Base-by-base conservation (phyloP, 1,140 invertebrate genomes). In the Cardiocondyla obscurior region DNA sequence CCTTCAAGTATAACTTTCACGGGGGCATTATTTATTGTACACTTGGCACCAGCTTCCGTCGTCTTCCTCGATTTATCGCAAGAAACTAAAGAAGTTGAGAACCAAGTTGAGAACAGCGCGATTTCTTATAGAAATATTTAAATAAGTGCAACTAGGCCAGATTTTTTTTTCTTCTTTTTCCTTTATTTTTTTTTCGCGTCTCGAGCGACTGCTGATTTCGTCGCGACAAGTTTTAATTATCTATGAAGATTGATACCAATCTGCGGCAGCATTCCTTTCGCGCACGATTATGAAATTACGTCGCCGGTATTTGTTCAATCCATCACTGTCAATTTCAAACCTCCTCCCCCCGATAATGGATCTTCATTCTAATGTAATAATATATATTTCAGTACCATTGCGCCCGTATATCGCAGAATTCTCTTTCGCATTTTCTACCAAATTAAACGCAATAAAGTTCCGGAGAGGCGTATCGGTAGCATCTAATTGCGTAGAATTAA, bases 61-160 rank as follows among this genome's bases (percentile, higher is more conserved):
- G 4, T 7, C 6, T 49, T 14, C 64, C 19, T 7, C 55, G 39
- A 64, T 74, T 74, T 74, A 74, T 76, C 57, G 28, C 57, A 76
- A 64, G 72, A 76, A 76, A 64, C 19, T 64, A 39, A 33, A 46
- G 22, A 76, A 76, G 72, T 64, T 46, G 14, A 28, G 51, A 25
- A 25, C 6, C 46, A 74, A 74, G 28, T 22, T 62, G 57, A 12
- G 12, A 33, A 44, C 55, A 28, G 14, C 7, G 19, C 19, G 8
- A 12, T 25, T 42, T 73, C 70, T 76, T 62, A n/a, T 36, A 36
- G 36, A 76, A 64, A 62, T 49, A 64, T 76, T 76, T 76, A 76
- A 76, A 76, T 64, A 7, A 62, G 12, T 8, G 39, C 19, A 76
- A 64, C 72, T 60, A 14, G 57, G 16, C 6, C 28, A 30, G 42